Base-by-base conservation (phyloP, 1,140 invertebrate species). In the Ceratosolen fusciceps region DNA sequence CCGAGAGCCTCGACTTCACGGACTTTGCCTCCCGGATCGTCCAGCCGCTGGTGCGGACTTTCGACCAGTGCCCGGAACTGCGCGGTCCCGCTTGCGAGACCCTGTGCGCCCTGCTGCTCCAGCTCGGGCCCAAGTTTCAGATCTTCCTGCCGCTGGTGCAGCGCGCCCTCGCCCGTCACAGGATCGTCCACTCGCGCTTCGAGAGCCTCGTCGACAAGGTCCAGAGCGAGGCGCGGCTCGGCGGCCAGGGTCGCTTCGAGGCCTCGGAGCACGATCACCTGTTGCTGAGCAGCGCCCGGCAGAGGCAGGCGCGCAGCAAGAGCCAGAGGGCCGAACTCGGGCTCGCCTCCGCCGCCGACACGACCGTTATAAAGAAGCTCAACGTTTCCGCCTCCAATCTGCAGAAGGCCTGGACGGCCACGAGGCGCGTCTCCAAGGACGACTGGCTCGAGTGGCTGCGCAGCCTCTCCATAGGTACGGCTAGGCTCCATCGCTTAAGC, bases 361-460 rank as follows among this genome's bases (percentile, higher is more conserved):
- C 92, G 47, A 93, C 93, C 1, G 93, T 94, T 2, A 95, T 94
- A 67, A 95, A 95, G 86, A 93, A 93, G 84, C 89, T 98, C n/a
- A 94, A 95, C 83, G 95, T 98, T 1, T 96, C 95, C 14, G 94
- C 95, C 10, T 92, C 93, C 2, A 97, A 96, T 87, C 88, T 99
- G 14, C 95, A 97, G 86, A 93, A 95, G 85, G 96, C 96, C 0
- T 98, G 97, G 96, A 95, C 95, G n/a, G 96, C 96, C 0, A 95
- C 94, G 9, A 93, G 96, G 71, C 92, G 96, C 77, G 96, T 98
- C 0, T 98, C 96, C 8, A 98, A 98, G 88, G 98, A 99, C 83
- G 98, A 99, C 89, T 99, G 98, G 98, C 91, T 99, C 10, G 98
- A 99, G 90, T 99, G 98, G 98, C 87, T 99, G 12, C 92, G 96